phyloP scores from a whole-genome alignment of 2,113 vertebrate species.

The Saguinus imperator region DNA sequence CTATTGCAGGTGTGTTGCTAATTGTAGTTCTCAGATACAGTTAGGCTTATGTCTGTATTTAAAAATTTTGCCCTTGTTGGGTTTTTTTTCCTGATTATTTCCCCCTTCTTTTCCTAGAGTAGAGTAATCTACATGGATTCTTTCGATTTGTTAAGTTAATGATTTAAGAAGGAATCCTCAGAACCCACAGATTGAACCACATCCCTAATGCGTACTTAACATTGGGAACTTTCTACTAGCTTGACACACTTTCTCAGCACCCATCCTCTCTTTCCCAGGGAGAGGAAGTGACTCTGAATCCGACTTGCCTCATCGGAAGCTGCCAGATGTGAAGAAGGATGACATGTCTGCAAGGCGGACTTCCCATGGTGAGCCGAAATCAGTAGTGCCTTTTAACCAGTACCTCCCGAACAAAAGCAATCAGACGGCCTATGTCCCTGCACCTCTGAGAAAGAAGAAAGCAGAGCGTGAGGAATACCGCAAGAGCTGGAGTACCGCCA shows the following conservation, averaged over 20 bases:
- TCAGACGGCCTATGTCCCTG: slow-evolving; percentile 92
- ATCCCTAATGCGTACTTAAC: not conserved
- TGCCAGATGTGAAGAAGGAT: slow-evolving; percentile 95
- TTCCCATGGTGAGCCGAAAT: slow-evolving; percentile 92
- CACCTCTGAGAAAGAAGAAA: slow-evolving; percentile 90
- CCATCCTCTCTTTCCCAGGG: slow-evolving; percentile 82
- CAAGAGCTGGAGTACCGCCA: slow-evolving; percentile 95
- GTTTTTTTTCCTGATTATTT: not conserved
- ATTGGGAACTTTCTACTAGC: not conserved
- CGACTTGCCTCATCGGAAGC: slow-evolving; percentile 92
- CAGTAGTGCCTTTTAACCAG: slow-evolving; percentile 97
- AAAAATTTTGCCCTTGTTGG: not conserved
- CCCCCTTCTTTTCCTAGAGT: not conserved
- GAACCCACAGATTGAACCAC: not conserved
- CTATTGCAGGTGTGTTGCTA: not conserved
- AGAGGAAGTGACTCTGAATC: slow-evolving; percentile 97
- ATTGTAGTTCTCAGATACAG: not conserved
- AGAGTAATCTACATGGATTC: not conserved
- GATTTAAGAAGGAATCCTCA: not conserved
- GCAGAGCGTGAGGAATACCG: slow-evolving; percentile 88
- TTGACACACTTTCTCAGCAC: not conserved
- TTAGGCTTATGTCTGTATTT: not conserved
- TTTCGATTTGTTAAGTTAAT: not conserved
- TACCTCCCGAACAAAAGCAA: slow-evolving; percentile 98
- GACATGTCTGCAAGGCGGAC: slow-evolving; percentile 96